Conservation (phyloP, 2,888 invertebrate genomes). For the Tachina fera region DNA sequence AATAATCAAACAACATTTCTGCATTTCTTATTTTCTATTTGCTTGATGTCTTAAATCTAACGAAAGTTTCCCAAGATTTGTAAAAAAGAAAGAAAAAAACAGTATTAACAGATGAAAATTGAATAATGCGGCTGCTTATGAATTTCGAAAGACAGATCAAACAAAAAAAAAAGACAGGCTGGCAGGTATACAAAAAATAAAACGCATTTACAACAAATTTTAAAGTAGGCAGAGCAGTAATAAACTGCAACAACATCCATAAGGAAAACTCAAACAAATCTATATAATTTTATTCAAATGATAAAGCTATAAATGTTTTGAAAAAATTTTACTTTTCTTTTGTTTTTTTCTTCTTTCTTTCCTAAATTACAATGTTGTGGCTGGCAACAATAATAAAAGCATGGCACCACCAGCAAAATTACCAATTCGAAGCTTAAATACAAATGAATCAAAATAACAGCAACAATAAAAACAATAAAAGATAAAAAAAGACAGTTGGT, state of each 20-base stretch:
- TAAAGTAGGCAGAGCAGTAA: slow-evolving; percentile 54
- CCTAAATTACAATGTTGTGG: slow-evolving; percentile 35
- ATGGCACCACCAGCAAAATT: slow-evolving; percentile 22
- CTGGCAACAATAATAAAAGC: slow-evolving; percentile 14
- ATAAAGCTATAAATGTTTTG: slow-evolving; percentile 58
- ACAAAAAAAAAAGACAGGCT: slow-evolving; percentile 10
- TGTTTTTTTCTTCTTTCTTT: not conserved
- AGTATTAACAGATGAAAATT: slow-evolving; percentile 39
- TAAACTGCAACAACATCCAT: slow-evolving; percentile 28
- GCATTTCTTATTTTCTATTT: slow-evolving; percentile 4
- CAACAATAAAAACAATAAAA: slow-evolving; percentile 48
- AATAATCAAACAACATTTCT: slow-evolving; percentile 29
- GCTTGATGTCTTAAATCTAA: slow-evolving; percentile 24
- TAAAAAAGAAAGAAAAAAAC: slow-evolving; percentile 8
- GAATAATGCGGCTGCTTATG: slow-evolving; percentile 52
- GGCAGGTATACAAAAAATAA: slow-evolving; percentile 19
- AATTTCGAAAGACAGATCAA: slow-evolving; percentile 43
- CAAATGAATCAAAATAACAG: slow-evolving; percentile 28
- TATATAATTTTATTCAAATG: slow-evolving; percentile 63
- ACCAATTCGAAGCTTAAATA: slow-evolving; percentile 33
- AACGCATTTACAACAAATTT: slow-evolving; percentile 49
- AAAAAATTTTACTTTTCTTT: slow-evolving; percentile 6
- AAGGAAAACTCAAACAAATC: slow-evolving; percentile 47
- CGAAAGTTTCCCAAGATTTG: slow-evolving; percentile 45
- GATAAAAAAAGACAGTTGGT: slow-evolving; percentile 56